Conservation (phyloP, 2,797 vertebrate species). For the Tamandua tetradactyla region DNA sequence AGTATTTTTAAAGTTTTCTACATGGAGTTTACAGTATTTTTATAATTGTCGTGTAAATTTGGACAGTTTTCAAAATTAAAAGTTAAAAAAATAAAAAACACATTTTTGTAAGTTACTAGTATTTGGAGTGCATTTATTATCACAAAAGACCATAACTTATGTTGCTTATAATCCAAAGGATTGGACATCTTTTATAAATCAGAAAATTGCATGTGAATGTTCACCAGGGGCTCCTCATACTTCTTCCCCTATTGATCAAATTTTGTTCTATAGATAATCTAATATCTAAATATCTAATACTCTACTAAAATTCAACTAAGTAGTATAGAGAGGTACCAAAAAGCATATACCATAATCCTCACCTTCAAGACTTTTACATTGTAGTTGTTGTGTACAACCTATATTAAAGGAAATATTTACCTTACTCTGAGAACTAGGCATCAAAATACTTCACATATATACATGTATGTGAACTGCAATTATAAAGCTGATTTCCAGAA, state of each 20-base stretch:
- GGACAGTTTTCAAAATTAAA: no score
- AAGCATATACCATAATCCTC: background rate
- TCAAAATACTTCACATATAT: background rate
- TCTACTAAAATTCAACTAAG: background rate
- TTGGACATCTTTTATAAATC: background rate
- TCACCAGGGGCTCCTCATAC: background rate
- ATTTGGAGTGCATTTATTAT: background rate
- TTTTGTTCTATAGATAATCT: background rate
- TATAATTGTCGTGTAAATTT: no score
- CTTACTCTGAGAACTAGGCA: background rate
- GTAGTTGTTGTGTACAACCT: background rate
- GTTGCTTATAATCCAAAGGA: background rate
- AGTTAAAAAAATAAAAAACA: background rate
- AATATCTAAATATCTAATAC: background rate
- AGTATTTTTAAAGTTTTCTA: no score
- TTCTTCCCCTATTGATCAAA: background rate
- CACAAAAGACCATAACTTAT: background rate
- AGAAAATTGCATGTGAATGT: background rate
- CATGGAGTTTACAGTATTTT: no score
- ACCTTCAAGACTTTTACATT: background rate
- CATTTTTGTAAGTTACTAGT: background rate
- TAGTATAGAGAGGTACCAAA: background rate
- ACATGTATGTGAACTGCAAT: background rate
- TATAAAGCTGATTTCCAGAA: conserved; percentile 13
- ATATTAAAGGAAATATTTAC: background rate